Evolutionary conservation across 2,113 vertebrate genomes (phyloP), one percentile per base, ranked within the genome.

Genomic region (Macquaria ambigua): DNA sequence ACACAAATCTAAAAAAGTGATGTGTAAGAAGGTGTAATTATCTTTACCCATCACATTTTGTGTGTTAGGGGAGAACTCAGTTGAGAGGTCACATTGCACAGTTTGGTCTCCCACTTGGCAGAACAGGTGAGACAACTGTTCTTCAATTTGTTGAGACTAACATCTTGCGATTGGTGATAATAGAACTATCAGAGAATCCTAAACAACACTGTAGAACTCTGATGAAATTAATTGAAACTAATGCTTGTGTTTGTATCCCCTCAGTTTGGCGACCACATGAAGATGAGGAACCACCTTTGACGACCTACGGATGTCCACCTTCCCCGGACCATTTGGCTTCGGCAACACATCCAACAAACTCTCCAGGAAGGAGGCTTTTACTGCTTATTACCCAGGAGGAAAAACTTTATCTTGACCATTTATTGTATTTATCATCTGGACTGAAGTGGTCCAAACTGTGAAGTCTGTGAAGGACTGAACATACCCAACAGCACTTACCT

Each of bases 281-380:
- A 86, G 90, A 91, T 81, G 90, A 83, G 48, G 88, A 91, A 77
- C 72, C 83, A 66, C 81, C 80, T 83, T 81, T 93, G 84, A 91
- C 0, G 73, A 85, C 41, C 88, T 20, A n/a, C 84, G 67, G 74
- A 83, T 89, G 82, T 85, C 79, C 58, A 76, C 37, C 81, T 14
- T 53, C 37, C 59, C 39, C 53, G 39, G 84, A 85, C 81, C 43
- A 15, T 62, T 77, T 16, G 18, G 70, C 86, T 81, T 77, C 39
- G 4, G 8, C 73, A 8, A 78, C 71, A 64, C 53, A 31, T 67
- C 63, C 68, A 50, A 53, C 61, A 77, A 68, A 79, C 84, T 82
- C 71, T 77, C 50, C 75, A 62, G 48, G n/a, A 86, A 58, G 72
- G 56, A 87, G 68, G 37, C 64, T 41, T 80, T 73, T 75, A 68